A percentile compares a stretch with the other conserved stretches of the same genome.
phyloP scores from a whole-genome alignment of 2,888 invertebrate genomes.

The Sphecodes monilicornis region DNA sequence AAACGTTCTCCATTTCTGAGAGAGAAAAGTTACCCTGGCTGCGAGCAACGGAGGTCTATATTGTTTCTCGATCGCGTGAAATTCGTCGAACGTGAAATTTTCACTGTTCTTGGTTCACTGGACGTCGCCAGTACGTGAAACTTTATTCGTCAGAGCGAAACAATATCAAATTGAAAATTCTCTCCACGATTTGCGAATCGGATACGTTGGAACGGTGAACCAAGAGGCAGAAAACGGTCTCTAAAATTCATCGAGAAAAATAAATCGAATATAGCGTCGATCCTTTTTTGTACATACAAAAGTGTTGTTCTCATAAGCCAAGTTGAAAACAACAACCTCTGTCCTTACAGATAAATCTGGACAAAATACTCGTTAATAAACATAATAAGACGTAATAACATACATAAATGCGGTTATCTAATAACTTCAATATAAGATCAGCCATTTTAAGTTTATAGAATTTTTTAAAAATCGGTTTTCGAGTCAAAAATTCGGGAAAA shows the following conservation, averaged over 20 bases:
- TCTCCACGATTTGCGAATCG: background rate
- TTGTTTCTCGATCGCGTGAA: conserved; percentile 15
- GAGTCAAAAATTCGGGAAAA: background rate
- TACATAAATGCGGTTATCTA: too few relatives aligned
- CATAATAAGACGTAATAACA: too few relatives aligned
- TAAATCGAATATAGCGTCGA: background rate
- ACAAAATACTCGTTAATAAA: too few relatives aligned
- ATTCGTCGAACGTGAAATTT: conserved; percentile 29
- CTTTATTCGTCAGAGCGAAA: conserved; percentile 1
- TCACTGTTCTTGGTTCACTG: background rate
- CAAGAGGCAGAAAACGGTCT: background rate
- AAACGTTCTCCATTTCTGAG: conserved; percentile 14
- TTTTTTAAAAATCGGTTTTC: too few relatives aligned
- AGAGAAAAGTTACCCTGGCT: conserved; percentile 9
- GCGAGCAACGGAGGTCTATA: background rate
- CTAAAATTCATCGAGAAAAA: background rate
- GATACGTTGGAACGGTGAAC: background rate
- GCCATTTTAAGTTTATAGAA: background rate
- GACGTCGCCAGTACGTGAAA: conserved; percentile 2
- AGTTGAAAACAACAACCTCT: too few relatives aligned
- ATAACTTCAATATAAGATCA: background rate
- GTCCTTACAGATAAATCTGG: too few relatives aligned
- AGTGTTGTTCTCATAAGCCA: too few relatives aligned
- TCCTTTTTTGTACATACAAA: background rate
- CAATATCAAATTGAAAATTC: conserved; percentile 15